phyloP scores from a whole-genome alignment of 2,888 invertebrate genomes.

The Heteromurus nitidus region DNA sequence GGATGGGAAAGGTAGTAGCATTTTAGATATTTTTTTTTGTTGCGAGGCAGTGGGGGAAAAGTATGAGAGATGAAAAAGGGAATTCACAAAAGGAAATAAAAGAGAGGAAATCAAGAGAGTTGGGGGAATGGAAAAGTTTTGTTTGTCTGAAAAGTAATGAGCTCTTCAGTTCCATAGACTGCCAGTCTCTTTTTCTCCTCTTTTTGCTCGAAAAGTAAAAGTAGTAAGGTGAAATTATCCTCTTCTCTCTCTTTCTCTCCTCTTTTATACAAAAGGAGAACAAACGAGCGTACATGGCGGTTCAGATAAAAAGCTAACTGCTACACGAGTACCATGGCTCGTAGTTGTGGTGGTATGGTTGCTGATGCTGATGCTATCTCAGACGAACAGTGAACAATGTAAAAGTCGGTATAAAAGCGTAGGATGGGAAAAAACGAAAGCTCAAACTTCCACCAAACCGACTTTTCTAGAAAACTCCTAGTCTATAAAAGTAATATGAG shows the following conservation, averaged over 20 bases:
- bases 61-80: conserved; percentile 50
- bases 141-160: conserved; percentile 61
- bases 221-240: conserved; percentile 53
- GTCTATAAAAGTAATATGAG: conserved; percentile 54
- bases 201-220: conserved; percentile 35
- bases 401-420: background rate
- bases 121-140: conserved; percentile 62
- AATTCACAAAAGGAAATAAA: conserved; percentile 48
- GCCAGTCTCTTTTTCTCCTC: conserved; percentile 26
- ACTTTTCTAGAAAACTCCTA: conserved; percentile 47
- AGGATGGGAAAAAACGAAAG: too few relatives aligned
- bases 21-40: background rate
- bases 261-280: conserved; percentile 24
- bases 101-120: conserved; percentile 54
- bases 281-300: conserved; percentile 26
- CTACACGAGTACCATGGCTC: conserved; percentile 6
- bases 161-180: conserved; percentile 58
- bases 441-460: background rate
- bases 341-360: conserved; percentile 13
- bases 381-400: background rate
- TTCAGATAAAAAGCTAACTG: background rate
- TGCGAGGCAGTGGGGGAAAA: conserved; percentile 24
- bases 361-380: conserved; percentile 13
- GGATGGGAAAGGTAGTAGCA: background rate
- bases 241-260: conserved; percentile 18